These are phyloP conservation scores for Meriones unguiculatus DNA, from an alignment of 2,113 vertebrate genomes.

Conservation along the genomic window DNA sequence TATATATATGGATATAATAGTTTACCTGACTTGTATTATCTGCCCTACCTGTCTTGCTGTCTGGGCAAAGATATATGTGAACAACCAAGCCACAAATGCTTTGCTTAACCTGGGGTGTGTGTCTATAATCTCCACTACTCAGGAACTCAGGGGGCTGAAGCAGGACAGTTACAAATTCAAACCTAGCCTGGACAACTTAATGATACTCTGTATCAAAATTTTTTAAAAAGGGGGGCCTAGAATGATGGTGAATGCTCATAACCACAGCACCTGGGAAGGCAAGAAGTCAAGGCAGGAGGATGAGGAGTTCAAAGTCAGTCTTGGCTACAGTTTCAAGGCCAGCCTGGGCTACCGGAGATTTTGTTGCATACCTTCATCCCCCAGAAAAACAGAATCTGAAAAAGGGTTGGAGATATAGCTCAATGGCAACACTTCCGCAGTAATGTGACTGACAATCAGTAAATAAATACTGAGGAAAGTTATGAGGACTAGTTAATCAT, in stretches of 20 bases:
- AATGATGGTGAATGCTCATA: too few species aligned
- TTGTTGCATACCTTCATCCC: not conserved
- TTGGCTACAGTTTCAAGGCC: not conserved
- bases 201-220: not conserved
- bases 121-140: not conserved
- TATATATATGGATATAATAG: not conserved
- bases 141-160: not conserved
- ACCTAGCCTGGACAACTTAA: not conserved
- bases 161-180: not conserved
- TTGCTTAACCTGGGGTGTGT: too few species aligned
- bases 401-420: not conserved
- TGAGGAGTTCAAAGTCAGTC: not conserved
- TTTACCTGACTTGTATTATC: constrained; percentile 25
- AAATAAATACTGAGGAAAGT: not conserved
- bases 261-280: not conserved
- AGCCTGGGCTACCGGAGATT: not conserved
- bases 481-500: not conserved
- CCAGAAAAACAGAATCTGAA: not conserved
- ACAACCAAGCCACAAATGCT: not conserved
- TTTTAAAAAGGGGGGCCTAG: not conserved
- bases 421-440: not conserved
- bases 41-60: not conserved
- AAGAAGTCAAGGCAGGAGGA: not conserved
- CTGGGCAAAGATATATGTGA: constrained; percentile 4
- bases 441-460: not conserved